These are phyloP conservation scores for Stegana nigrithorax DNA, from an alignment of 2,888 invertebrate species.

Conservation along the genomic window DNA sequence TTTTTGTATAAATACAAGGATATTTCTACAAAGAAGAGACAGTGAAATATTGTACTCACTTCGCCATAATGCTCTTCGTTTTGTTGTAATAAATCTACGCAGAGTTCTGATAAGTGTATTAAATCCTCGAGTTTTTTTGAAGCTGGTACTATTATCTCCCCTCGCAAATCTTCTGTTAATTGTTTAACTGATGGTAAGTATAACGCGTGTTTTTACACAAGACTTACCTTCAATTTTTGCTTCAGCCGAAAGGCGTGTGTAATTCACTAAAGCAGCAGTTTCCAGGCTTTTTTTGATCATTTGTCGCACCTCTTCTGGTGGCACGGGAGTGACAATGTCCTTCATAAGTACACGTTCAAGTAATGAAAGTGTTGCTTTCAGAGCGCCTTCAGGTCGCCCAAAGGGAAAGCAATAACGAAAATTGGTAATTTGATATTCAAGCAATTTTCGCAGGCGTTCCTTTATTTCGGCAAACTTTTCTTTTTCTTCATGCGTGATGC, in stretches of 20 bases:
- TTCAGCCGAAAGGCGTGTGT: conserved; percentile 94
- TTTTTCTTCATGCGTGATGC: conserved; percentile 97
- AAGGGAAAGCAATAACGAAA: conserved; percentile 99
- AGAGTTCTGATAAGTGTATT: conserved; percentile 95
- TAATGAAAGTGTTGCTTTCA: conserved; percentile 96
- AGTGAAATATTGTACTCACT: conserved; percentile 79
- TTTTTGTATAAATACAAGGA: too few species aligned
- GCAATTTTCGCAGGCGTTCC: conserved; percentile 88
- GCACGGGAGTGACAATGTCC: conserved; percentile 97
- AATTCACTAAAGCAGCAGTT: conserved; percentile 97
- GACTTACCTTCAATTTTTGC: conserved; percentile 97
- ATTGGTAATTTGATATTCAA: conserved; percentile 99
- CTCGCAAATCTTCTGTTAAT: conserved; percentile 79
- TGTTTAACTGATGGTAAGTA: not conserved
- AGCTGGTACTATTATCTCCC: conserved; percentile 83
- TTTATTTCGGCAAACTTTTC: conserved; percentile 98
- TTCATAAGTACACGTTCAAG: conserved; percentile 98
- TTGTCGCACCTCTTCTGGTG: conserved; percentile 92
- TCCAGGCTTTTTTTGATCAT: conserved; percentile 98
- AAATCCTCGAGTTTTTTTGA: conserved; percentile 95
- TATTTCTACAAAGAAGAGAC: too few species aligned
- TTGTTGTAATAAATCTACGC: conserved; percentile 98
- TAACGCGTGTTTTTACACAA: not conserved
- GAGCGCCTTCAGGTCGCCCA: conserved; percentile 96
- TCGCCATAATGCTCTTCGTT: conserved; percentile 99